Evolutionary conservation across 2,797 vertebrate species (phyloP), one percentile per base, ranked within the genome.

Genomic region (Oreortyx pictus): DNA sequence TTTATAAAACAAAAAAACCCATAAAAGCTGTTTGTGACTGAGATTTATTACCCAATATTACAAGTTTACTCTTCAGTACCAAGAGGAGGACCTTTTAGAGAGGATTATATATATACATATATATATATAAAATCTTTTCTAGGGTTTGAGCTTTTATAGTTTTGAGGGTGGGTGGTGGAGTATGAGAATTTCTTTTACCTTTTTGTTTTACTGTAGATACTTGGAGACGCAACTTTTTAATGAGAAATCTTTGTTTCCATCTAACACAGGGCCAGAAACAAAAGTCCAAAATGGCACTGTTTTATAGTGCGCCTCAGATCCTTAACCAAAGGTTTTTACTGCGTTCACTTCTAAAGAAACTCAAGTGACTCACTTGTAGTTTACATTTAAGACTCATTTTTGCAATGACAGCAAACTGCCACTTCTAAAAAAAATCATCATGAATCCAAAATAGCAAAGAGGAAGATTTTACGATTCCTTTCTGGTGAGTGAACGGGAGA

Each of bases 21-120:
- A 52, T 73, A 70, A 72, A 79, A 74, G 29, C 25, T 74, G 25
- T 33, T 82, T 83, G 41, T 43, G 68, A 31, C 37, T 83, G 65
- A 62, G 54, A 87, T 88, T 86, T 88, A 88, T 88, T 83, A 20
- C 24, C 31, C 47, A 44, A 62, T 92, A 61, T 76, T 64, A 86
- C 41, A 39, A 49, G 23, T 71, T 93, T 86, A 35, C 35, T 82
- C 16, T 71, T 70, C 52, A 84, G 15, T 86, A 77, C 88, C 65
- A 88, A 82, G 60, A 82, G 23, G 14, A 75, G 12, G 9, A 59
- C 7, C 5, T 13, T 91, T 65, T 33, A 65, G 56, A 79, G 33
- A 74, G 15, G 7, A 52, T 37, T 72, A 80, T 70, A 82, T 37
- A 73, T 66, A 88, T 84, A 64, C 54, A 50, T 77, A 41, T 33